These are phyloP conservation scores for Nycticryphes semicollaris DNA, from an alignment of 2,113 vertebrate genomes.

Conservation along the genomic window DNA sequence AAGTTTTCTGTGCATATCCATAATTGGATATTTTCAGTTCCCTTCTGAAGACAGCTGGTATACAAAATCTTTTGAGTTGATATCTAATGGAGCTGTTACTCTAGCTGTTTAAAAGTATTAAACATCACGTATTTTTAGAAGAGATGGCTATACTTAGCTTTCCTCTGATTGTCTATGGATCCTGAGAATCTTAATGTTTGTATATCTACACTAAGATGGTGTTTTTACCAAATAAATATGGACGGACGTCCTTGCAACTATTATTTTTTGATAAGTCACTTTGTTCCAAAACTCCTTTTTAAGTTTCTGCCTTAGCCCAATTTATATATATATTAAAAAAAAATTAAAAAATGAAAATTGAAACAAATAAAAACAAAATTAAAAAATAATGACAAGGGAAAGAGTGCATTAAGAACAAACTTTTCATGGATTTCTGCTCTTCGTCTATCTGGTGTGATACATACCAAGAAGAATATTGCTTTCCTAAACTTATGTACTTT, in stretches of 20 bases:
- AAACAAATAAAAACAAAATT: too few species aligned
- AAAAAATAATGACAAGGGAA: background rate
- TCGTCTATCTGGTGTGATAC: background rate
- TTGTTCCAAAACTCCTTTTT: background rate
- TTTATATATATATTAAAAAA: background rate
- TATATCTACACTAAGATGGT: background rate
- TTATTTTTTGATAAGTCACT: background rate
- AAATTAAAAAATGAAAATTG: background rate
- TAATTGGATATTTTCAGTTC: background rate
- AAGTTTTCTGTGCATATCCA: background rate
- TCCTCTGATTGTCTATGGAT: background rate
- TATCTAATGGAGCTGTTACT: background rate
- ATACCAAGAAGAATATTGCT: slow-evolving; percentile 1
- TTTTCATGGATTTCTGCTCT: background rate
- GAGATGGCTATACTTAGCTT: background rate
- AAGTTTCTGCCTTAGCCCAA: background rate
- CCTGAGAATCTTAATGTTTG: background rate
- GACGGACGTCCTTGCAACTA: accelerated
- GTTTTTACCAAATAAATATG: background rate
- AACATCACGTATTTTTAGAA: background rate
- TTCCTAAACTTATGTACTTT: slow-evolving; percentile 31
- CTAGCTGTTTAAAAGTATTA: background rate
- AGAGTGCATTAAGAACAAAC: background rate
- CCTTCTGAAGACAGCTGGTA: background rate
- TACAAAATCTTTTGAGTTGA: background rate